Percentiles rank a stretch among this genome's conserved stretches.
phyloP scores from a whole-genome alignment of 2,797 vertebrate species.

The Lutjanus campechanus region DNA sequence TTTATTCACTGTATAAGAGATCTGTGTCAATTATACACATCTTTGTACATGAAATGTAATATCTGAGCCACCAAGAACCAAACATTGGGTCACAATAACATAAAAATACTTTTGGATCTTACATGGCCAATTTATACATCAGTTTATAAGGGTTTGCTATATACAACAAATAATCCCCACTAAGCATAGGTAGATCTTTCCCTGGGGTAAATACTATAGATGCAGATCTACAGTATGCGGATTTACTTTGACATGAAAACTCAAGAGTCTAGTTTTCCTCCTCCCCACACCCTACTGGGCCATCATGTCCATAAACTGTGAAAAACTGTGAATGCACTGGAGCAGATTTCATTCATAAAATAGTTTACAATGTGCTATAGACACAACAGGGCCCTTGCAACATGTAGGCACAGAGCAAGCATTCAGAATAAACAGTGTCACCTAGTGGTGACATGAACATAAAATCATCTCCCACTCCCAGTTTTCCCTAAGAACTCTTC shows the following conservation, averaged over 20 bases:
- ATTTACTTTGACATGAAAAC: neutral
- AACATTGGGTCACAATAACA: neutral
- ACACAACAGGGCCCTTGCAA: neutral
- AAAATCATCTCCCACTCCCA: neutral
- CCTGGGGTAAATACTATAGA: neutral
- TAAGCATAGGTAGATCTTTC: neutral
- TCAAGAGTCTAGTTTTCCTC: neutral
- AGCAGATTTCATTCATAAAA: slow-evolving; percentile 32
- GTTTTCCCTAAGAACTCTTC: neutral
- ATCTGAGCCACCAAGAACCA: neutral
- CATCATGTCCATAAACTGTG: neutral
- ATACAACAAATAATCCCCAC: neutral
- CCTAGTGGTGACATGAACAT: slow-evolving; percentile 52
- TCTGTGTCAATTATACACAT: neutral
- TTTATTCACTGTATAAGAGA: neutral
- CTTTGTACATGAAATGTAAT: neutral
- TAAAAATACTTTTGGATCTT: neutral
- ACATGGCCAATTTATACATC: neutral
- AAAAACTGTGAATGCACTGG: neutral
- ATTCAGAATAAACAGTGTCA: slow-evolving; percentile 38
- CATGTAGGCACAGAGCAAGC: neutral
- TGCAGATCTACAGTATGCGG: neutral
- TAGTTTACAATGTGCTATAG: neutral
- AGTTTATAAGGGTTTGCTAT: no score
- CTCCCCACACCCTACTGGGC: neutral